phyloP scores from a whole-genome alignment of 2,113 vertebrate genomes.

The Microtus ochrogaster region DNA sequence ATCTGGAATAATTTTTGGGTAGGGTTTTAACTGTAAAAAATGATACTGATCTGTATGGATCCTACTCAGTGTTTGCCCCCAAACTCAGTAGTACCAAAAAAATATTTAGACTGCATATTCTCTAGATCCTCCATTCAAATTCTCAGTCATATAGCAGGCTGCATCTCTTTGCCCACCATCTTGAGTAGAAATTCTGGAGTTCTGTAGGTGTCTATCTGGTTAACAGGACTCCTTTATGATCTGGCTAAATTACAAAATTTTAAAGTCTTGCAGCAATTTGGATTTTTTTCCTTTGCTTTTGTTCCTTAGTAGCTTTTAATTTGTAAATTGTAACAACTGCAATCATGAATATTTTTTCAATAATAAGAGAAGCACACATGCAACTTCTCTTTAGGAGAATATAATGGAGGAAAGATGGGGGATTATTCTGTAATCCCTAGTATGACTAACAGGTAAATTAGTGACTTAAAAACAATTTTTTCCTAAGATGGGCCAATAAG shows the following conservation, averaged over 20 bases:
- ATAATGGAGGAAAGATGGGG: conserved; percentile 1
- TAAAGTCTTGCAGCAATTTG: conserved; percentile 10
- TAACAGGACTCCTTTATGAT: conserved; percentile 22
- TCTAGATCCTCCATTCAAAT: conserved; percentile 11
- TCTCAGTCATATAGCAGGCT: background rate
- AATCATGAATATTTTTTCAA: conserved; percentile 23
- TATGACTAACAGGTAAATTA: conserved; percentile 6
- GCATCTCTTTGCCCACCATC: background rate
- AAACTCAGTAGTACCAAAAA: conserved; percentile 36
- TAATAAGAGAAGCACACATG: background rate
- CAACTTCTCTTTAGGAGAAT: background rate
- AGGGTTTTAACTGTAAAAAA: conserved; percentile 37
- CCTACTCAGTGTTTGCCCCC: conserved; percentile 32
- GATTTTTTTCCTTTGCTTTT: background rate
- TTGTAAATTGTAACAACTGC: conserved; percentile 43
- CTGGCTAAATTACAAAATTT: conserved; percentile 33
- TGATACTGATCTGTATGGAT: conserved; percentile 25
- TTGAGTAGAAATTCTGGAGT: conserved; percentile 13
- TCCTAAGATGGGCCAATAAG: background rate
- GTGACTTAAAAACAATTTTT: conserved; percentile 37
- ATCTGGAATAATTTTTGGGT: conserved; percentile 34
- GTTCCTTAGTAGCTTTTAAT: conserved; percentile 41
- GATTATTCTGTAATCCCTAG: background rate
- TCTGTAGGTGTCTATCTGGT: conserved; percentile 13
- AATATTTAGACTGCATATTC: background rate